A percentile compares a stretch with the other conserved stretches of the same genome.
Conservation (phyloP, 2,888 invertebrate genomes). For the Eupithecia inturbata region DNA sequence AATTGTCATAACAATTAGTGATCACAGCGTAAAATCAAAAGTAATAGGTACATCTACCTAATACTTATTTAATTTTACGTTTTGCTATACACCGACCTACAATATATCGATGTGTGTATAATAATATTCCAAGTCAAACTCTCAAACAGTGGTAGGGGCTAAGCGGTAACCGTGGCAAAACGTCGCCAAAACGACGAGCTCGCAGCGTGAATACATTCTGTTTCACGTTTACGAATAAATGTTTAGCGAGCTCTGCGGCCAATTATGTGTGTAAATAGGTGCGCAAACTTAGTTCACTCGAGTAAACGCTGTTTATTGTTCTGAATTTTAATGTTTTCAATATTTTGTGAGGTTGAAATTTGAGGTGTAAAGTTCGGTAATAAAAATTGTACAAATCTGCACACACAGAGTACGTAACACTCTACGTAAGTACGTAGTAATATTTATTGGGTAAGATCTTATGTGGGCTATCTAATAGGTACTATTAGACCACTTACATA, state of each 20-base stretch:
- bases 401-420: not conserved
- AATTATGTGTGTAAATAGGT: conserved; percentile 49
- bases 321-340: conserved; percentile 34
- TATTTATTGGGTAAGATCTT: not conserved
- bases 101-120: not conserved
- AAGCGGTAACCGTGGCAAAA: conserved; percentile 42
- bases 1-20: not conserved
- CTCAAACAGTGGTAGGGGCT: conserved; percentile 37
- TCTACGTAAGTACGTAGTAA: not conserved
- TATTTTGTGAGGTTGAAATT: not conserved
- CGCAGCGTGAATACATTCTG: conserved; percentile 60
- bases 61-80: not conserved
- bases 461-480: not conserved
- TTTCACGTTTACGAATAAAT: conserved; percentile 57
- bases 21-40: no score
- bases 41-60: no score
- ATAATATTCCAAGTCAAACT: conserved; percentile 3
- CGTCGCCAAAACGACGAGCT: conserved; percentile 50
- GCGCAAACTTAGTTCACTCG: conserved; percentile 38
- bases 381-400: not conserved
- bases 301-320: conserved; percentile 42
- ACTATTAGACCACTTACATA: not conserved
- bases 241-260: conserved; percentile 57
- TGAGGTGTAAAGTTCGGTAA: not conserved
- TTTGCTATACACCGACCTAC: not conserved